These are phyloP conservation scores for Dasyornis broadbenti DNA, from an alignment of 2,113 vertebrate genomes.

Conservation along the genomic window DNA sequence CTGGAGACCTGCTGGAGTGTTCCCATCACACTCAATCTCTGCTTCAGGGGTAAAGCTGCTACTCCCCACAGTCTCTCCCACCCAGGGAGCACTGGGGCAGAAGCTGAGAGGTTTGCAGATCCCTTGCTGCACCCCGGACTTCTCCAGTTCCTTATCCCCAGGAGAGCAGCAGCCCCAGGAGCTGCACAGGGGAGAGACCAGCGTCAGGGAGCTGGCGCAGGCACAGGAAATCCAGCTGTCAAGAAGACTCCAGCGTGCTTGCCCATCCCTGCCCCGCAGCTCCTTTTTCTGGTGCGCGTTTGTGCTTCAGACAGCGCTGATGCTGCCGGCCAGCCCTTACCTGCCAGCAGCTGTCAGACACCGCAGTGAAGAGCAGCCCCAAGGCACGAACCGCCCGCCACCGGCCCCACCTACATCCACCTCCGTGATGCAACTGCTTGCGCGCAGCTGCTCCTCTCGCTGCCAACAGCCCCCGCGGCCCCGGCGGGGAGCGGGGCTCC, in stretches of 20 bases:
- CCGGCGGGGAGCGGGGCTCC: not conserved
- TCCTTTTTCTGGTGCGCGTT: conserved; percentile 5
- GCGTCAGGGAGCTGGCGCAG: not conserved
- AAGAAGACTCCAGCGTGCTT: not conserved
- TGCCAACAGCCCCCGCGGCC: conserved; percentile 34
- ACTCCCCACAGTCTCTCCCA: accelerated
- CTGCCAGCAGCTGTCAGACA: conserved; percentile 63
- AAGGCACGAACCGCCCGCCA: conserved; percentile 58
- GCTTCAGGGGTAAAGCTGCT: not conserved
- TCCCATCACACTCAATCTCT: not conserved
- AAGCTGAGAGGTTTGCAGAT: not conserved
- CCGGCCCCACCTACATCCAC: conserved; percentile 16
- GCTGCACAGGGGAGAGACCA: not conserved
- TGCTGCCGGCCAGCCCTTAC: conserved; percentile 51
- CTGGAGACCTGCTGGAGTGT: not conserved
- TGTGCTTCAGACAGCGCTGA: conserved; percentile 16
- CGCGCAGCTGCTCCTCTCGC: conserved; percentile 11
- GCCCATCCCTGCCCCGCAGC: conserved; percentile 49
- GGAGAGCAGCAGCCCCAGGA: not conserved
- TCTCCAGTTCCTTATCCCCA: not conserved
- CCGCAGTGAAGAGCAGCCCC: conserved; percentile 14
- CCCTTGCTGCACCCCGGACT: accelerated
- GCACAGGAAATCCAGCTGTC: conserved; percentile 47
- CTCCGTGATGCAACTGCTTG: not conserved
- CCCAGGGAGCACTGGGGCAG: accelerated